These are phyloP conservation scores for Agriopis marginaria DNA, from an alignment of 2,888 invertebrate species.

Conservation along the genomic window DNA sequence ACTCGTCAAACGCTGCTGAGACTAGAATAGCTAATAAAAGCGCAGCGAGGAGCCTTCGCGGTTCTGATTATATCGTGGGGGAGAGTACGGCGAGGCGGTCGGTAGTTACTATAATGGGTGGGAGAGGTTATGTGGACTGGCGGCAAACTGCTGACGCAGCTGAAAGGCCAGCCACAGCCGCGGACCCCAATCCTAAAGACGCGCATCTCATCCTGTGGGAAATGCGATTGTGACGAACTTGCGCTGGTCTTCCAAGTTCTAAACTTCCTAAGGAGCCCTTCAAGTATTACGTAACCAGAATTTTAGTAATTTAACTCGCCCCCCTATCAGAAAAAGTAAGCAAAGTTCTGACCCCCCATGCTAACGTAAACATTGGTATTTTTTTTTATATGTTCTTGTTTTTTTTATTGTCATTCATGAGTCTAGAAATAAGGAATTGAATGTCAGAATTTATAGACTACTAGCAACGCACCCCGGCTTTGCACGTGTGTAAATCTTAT, in stretches of 20 bases:
- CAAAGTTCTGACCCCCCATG: too few species aligned
- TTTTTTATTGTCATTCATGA: too few species aligned
- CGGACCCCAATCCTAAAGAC: conserved; percentile 92
- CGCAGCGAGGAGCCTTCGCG: conserved; percentile 75
- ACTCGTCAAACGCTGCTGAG: conserved; percentile 63
- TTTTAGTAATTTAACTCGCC: background rate
- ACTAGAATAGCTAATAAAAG: conserved; percentile 58
- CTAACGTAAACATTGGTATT: too few species aligned
- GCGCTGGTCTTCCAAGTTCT: conserved; percentile 2
- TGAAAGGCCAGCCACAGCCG: conserved; percentile 83
- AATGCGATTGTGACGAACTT: conserved; percentile 78
- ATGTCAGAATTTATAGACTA: too few species aligned
- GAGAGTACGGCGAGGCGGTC: conserved; percentile 88
- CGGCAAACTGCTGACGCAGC: conserved; percentile 90
- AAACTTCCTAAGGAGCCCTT: background rate
- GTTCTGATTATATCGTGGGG: conserved; percentile 75
- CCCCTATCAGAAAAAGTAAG: too few species aligned
- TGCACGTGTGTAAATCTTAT: too few species aligned
- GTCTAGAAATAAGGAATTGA: too few species aligned
- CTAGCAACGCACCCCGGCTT: too few species aligned
- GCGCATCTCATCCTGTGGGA: conserved; percentile 97
- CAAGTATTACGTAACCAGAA: background rate
- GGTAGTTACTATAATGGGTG: conserved; percentile 94
- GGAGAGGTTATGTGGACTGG: conserved; percentile 95
- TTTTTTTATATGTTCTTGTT: too few species aligned